Percentiles rank a stretch among this genome's conserved stretches.
phyloP scores from a whole-genome alignment of 2,113 vertebrate genomes.

The Zingel zingel region DNA sequence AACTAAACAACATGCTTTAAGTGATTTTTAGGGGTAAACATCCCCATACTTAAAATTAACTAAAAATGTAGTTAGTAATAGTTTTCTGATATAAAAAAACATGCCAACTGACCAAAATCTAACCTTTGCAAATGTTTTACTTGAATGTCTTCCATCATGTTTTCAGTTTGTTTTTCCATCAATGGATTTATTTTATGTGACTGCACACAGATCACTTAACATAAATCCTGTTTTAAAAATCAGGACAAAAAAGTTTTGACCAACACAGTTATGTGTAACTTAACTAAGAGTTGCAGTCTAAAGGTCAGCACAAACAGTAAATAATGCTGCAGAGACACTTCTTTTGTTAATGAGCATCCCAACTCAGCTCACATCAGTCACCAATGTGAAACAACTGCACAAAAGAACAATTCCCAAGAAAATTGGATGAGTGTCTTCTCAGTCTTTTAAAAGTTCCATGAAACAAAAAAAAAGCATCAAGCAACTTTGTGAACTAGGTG shows the following conservation, averaged over 20 bases:
- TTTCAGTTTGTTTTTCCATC: neutral
- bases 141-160: neutral
- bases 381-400: conserved; percentile 21
- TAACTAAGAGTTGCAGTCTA: conserved; percentile 7
- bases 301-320: conserved; percentile 29
- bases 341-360: conserved; percentile 60
- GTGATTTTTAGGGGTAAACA: neutral
- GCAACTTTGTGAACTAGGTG: conserved; percentile 54
- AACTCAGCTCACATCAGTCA: conserved; percentile 56
- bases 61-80: too few relatives aligned
- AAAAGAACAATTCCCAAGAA: conserved; percentile 51
- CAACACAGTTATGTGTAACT: conserved; percentile 17
- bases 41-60: neutral
- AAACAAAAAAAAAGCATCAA: conserved; percentile 28
- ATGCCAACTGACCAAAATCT: neutral
- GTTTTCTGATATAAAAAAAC: neutral
- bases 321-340: conserved; percentile 30
- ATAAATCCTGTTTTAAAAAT: neutral
- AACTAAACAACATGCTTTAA: neutral
- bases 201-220: neutral
- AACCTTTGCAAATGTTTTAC: conserved; percentile 9
- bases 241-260: conserved; percentile 11
- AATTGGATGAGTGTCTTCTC: conserved; percentile 34
- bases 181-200: neutral
- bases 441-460: conserved; percentile 50